Base-by-base conservation (phyloP, 2,797 vertebrate genomes). In the Sebastes taczanowskii region DNA sequence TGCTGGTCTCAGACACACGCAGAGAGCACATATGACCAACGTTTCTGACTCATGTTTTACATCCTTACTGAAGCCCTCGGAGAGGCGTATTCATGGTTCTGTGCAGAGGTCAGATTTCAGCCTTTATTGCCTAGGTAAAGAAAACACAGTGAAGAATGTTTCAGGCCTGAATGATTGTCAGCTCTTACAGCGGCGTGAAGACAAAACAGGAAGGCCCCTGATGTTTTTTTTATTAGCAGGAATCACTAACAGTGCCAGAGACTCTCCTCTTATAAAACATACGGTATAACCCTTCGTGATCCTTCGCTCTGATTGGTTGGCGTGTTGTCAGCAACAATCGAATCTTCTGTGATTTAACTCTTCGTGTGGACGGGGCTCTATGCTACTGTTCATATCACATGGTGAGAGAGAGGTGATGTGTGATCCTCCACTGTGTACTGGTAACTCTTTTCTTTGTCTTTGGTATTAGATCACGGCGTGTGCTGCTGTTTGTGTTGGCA, bases 151-250 rank as follows among this genome's bases (percentile, higher is more conserved):
- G 82, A 92, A 92, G 85, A 94, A 91, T 94, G 80, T 87, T 85
- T 90, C 74, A 78, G 72, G 77, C 85, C 81, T 78, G 78, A 88
- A 88, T 86, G 87, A 92, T 86, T 77, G 81, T 92, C 84, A 79
- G 83, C 73, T 82, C 84, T 80, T 78, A 79, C 77, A 78, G 87
- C 70, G 61, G 74, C 22, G 27, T 71, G 78, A 89, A 95, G 91
- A 92, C 91, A 92, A 93, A 94, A 94, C 89, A 94, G 91, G 91
- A 95, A 94, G 86, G 34, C 89, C 83, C 90, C 92, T 88, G 86
- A 71, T 80, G 73, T 60, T 4, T 60, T 83, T 93, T 92, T 91
- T 93, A 93, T 93, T 91, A 92, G 82, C 85, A 90, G 87, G 86
- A 93, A 94, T 92, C 87, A 90, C 84, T 86, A 88, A 88, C 88